Conservation (phyloP, 1,140 invertebrate species). For the Danaus melanippus region DNA sequence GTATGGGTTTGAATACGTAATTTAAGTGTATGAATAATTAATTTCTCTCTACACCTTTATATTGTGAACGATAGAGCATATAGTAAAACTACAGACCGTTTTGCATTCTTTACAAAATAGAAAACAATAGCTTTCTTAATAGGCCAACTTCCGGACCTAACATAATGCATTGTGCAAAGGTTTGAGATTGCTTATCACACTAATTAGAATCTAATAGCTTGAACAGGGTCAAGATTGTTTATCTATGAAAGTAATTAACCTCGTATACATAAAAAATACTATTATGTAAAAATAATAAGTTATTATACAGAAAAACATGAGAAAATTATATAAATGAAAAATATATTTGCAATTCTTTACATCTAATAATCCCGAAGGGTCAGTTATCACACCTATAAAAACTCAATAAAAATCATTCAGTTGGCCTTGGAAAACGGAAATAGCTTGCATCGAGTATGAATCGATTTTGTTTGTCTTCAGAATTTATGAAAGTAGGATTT, state of each 20-base stretch:
- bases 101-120: no score
- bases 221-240: constrained; percentile 12
- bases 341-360: no score
- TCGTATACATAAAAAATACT: background rate
- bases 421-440: constrained; percentile 55
- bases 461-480: constrained; percentile 50
- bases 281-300: no score
- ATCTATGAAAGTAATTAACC: background rate
- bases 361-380: constrained; percentile 3
- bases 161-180: constrained; percentile 16
- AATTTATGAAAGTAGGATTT: constrained; percentile 26
- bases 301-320: no score
- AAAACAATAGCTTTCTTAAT: no score
- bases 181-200: constrained; percentile 10
- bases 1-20: no score
- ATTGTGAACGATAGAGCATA: no score
- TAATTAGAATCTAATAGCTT: constrained; percentile 16
- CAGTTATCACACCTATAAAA: constrained; percentile 20
- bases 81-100: no score
- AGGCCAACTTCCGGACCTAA: background rate
- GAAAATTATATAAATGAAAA: no score
- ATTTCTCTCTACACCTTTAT: no score
- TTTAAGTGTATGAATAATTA: no score
- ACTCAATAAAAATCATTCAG: constrained; percentile 14
- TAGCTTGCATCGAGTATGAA: constrained; percentile 52